A percentile compares a stretch with the other conserved stretches of the same genome.
Evolutionary conservation across 2,113 vertebrate genomes (phyloP).

Genomic region (Plotosus lineatus): DNA sequence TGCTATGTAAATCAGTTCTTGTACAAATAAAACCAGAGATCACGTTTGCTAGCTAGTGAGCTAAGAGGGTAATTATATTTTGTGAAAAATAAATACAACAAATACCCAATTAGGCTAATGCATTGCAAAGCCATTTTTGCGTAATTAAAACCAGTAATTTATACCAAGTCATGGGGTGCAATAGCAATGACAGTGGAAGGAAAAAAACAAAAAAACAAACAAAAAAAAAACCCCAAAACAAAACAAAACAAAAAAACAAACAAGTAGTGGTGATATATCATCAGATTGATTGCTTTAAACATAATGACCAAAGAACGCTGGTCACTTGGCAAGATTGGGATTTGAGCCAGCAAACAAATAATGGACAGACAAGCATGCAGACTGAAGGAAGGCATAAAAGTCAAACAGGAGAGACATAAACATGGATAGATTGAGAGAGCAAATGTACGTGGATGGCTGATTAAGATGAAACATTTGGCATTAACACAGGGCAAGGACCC

Average conservation of each 20-base stretch:
- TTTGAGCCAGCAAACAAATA: background rate
- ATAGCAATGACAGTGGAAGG: background rate
- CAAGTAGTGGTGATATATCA: background rate
- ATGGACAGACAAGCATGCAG: background rate
- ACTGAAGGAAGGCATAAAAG: background rate
- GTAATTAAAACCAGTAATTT: background rate
- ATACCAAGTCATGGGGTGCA: background rate
- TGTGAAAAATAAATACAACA: background rate
- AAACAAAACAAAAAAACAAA: too few species aligned
- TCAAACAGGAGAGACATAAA: background rate
- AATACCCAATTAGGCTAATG: background rate
- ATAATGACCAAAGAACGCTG: background rate
- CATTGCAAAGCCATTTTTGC: background rate
- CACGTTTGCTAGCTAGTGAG: background rate
- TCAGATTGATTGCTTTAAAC: background rate
- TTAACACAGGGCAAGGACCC: background rate
- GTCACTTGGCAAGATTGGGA: background rate
- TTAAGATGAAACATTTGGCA: constrained; percentile 5
- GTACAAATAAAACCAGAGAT: background rate
- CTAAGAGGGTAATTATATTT: background rate
- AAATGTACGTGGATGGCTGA: background rate
- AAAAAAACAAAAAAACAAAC: too few species aligned
- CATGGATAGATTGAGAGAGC: background rate
- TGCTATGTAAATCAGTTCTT: background rate
- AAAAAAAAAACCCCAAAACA: too few species aligned